Evolutionary conservation across 2,113 vertebrate genomes (phyloP), one percentile per base, ranked within the genome.

Genomic region (Mungos mungo): DNA sequence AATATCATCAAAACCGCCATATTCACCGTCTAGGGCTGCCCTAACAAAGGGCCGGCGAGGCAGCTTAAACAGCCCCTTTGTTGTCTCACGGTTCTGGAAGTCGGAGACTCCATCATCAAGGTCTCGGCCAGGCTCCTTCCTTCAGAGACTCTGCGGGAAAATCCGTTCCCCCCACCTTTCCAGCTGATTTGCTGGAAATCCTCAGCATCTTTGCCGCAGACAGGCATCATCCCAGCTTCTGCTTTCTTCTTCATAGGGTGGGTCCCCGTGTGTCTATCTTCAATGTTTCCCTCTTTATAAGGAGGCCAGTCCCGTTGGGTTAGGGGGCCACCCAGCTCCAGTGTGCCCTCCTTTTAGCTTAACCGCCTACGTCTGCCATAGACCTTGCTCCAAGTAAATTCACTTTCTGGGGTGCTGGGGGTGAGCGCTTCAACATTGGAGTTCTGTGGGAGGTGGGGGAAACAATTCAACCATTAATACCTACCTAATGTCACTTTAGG

Each of bases 241-340:
- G 9, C 23, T 63, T 66, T 74, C 45, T 1, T 9, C 23, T 71
- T 33, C 69, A 6, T 0, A 5, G n/a, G 8, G 4, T 1, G 2
- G 21, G 71, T 60, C 35, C 35, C 18, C 3, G 7, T 12, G 25
- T 3, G 7, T 31, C 47, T 12, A 0, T 4, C 15, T 7, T 19
- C 9, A 31, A 18, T 3, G 31, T 25, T 25, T 7, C 27, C 29
- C 19, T 31, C 60, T 38, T 25, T n/a, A 3, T 68, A 18, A 60
- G 19, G 66, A 74, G 6, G 5, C 13, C 6, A 11, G 52, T 31
- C 50, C 33, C 33, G 14, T 19, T 14, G 25, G 13, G 35, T 19
- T 41, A 45, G 19, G 15, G 23, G 8, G 7, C 12, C 27, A 31
- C 35, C 13, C 27, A 7, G 41, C 27, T 85, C 41, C n/a, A 4